A percentile compares a stretch with the other conserved stretches of the same genome.
phyloP scores from a whole-genome alignment of 1,140 invertebrate genomes.

The Camponotus vicinus region DNA sequence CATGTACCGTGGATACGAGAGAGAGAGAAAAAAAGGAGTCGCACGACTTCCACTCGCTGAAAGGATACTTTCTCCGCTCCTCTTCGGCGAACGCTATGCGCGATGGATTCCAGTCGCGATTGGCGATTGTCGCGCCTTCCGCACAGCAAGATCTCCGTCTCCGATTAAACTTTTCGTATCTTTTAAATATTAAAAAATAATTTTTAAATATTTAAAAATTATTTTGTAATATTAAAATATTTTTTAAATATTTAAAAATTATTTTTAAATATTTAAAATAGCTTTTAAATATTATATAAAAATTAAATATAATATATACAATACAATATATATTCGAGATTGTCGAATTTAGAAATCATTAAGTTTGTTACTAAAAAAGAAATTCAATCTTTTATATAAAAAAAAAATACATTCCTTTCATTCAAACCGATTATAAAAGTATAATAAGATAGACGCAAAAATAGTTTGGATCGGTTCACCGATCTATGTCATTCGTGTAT shows the following conservation, averaged over 20 bases:
- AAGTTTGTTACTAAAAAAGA: neutral
- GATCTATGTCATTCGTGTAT: conserved; percentile 6
- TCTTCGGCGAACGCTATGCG: conserved; percentile 13
- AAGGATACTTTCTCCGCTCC: conserved; percentile 75
- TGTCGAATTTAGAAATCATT: neutral
- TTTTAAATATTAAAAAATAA: neutral
- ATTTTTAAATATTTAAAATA: too few species aligned
- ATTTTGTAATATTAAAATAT: too few species aligned
- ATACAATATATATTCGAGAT: neutral
- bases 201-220: too few species aligned
- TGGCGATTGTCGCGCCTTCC: conserved; percentile 70
- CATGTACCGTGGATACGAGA: conserved; percentile 30
- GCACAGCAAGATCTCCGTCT: neutral
- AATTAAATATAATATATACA: neutral
- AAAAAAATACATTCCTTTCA: neutral
- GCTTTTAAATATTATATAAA: neutral
- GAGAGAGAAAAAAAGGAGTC: conserved; percentile 58
- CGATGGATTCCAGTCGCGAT: conserved; percentile 51
- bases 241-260: too few species aligned
- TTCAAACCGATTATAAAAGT: neutral
- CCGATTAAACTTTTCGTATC: conserved; percentile 8
- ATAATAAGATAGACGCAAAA: conserved; percentile 40
- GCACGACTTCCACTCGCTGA: conserved; percentile 55
- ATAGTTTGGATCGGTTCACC: neutral
- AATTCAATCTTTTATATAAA: neutral